Evolutionary conservation across 2,888 invertebrate genomes (phyloP).

Genomic region (Callyntrura sp.): DNA sequence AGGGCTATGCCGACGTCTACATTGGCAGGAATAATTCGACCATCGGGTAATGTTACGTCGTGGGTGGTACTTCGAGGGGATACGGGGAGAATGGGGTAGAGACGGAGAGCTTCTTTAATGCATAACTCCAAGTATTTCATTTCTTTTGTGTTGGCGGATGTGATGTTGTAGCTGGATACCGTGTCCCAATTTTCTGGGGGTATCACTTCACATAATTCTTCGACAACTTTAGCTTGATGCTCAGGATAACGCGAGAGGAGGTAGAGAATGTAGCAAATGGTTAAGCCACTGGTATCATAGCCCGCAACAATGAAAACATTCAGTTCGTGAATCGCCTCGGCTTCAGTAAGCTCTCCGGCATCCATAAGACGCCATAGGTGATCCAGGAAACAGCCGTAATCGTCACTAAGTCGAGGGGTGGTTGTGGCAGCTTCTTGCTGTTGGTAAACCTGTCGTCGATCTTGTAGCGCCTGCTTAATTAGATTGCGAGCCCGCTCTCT

Average conservation of each 20-base stretch:
- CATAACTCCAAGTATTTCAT: slow-evolving; percentile 57
- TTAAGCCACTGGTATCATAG: slow-evolving; percentile 39
- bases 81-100: slow-evolving; percentile 27
- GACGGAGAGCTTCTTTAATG: slow-evolving; percentile 46
- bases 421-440: not conserved
- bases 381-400: slow-evolving; percentile 26
- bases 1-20: slow-evolving; percentile 2
- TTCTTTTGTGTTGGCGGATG: not conserved
- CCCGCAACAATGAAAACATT: slow-evolving; percentile 40
- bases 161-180: not conserved
- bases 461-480: not conserved
- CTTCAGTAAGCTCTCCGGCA: not conserved
- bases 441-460: not conserved
- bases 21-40: slow-evolving; percentile 34
- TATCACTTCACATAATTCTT: not conserved
- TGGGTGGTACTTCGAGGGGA: not conserved
- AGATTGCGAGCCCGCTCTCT: not conserved
- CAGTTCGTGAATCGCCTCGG: slow-evolving; percentile 6
- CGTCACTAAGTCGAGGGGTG: not conserved
- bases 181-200: not conserved
- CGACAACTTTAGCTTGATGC: slow-evolving; percentile 7
- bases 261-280: not conserved
- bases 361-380: not conserved
- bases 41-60: slow-evolving; percentile 39
- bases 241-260: not conserved